Conservation (phyloP, 1,140 invertebrate species). For the Drosophila punjabiensis region DNA sequence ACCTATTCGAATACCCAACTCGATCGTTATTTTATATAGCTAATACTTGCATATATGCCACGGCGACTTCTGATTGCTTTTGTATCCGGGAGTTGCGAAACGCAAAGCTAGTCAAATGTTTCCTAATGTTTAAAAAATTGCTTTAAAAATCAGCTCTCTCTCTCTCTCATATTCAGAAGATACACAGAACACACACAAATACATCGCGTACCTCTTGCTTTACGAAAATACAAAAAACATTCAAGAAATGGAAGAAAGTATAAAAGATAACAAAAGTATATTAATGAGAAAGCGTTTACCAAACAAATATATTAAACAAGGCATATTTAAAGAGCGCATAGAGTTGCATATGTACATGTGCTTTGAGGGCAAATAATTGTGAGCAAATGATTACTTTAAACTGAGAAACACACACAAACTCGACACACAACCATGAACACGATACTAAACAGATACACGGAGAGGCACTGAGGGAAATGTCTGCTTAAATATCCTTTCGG, state of each 20-base stretch:
- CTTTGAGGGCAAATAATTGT: constrained; percentile 61
- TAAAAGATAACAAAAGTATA: constrained; percentile 56
- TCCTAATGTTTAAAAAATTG: constrained; percentile 73
- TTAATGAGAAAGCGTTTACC: constrained; percentile 55
- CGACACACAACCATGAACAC: constrained; percentile 8
- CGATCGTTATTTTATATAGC: constrained; percentile 46
- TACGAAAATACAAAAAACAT: constrained; percentile 70
- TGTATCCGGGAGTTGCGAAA: constrained; percentile 25
- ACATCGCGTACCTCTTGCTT: constrained; percentile 83
- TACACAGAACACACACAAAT: constrained; percentile 48
- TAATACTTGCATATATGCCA: constrained; percentile 32
- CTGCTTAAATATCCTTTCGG: background rate
- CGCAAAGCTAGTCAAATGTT: constrained; percentile 44
- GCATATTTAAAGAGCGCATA: constrained; percentile 64
- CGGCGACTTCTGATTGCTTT: constrained; percentile 33
- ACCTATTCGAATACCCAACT: constrained; percentile 17
- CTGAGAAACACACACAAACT: constrained; percentile 13
- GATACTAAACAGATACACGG: constrained; percentile 23
- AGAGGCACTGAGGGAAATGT: constrained; percentile 1
- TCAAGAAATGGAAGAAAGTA: constrained; percentile 43
- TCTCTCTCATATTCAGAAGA: constrained; percentile 20
- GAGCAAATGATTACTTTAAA: constrained; percentile 76
- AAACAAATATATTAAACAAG: constrained; percentile 62
- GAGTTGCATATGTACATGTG: constrained; percentile 60
- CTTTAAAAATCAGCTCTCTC: constrained; percentile 55